phyloP scores from a whole-genome alignment of 2,113 vertebrate genomes.

The Cololabis saira region DNA sequence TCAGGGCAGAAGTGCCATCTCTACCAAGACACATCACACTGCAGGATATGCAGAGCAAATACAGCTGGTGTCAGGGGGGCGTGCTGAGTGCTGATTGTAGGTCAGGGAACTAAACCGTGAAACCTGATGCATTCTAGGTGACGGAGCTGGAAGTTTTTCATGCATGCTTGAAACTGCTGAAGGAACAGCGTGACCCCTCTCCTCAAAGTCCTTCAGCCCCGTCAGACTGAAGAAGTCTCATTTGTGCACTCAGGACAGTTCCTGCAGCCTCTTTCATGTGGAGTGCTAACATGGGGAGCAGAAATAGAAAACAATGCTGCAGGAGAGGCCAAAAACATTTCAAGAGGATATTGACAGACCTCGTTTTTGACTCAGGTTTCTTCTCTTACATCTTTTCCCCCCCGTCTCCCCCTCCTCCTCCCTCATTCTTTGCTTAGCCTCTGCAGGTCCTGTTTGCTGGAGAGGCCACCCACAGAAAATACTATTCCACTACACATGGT shows the following conservation, averaged over 20 bases:
- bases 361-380: slow-evolving; percentile 34
- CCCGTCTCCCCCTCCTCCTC: not conserved
- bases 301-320: slow-evolving; percentile 21
- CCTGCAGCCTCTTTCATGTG: slow-evolving; percentile 1
- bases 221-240: slow-evolving; percentile 34
- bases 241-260: slow-evolving; percentile 21
- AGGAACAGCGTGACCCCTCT: slow-evolving; percentile 60
- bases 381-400: not conserved
- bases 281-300: slow-evolving; percentile 25
- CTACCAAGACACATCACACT: slow-evolving; percentile 16
- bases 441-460: slow-evolving; percentile 99
- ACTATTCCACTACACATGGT: slow-evolving; percentile 99
- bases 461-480: slow-evolving; percentile 98
- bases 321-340: slow-evolving; percentile 20
- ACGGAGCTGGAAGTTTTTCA: slow-evolving; percentile 7
- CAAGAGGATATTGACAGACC: slow-evolving; percentile 36
- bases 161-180: slow-evolving; percentile 53
- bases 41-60: slow-evolving; percentile 24
- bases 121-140: slow-evolving; percentile 50
- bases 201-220: slow-evolving; percentile 12
- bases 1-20: slow-evolving; percentile 28
- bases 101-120: slow-evolving; percentile 46
- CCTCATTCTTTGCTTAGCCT: slow-evolving; percentile 78
- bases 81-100: slow-evolving; percentile 5
- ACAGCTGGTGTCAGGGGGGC: slow-evolving; percentile 40